Evolutionary conservation across 2,113 vertebrate species (phyloP).

Genomic region (Phodopus roborovskii): DNA sequence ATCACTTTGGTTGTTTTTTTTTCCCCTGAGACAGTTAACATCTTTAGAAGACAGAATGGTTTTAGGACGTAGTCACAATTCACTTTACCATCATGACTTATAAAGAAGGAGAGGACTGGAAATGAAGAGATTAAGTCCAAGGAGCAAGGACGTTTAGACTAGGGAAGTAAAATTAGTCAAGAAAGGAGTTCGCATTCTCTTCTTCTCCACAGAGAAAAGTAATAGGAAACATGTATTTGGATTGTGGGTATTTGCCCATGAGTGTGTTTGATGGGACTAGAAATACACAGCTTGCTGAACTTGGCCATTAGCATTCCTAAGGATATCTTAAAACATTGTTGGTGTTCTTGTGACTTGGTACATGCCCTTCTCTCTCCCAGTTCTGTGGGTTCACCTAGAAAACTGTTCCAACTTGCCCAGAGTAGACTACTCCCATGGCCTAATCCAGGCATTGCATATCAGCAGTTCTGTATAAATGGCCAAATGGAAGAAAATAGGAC

Average conservation of each 20-base stretch:
- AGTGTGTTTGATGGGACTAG: not conserved
- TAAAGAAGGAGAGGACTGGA: not conserved
- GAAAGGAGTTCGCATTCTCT: not conserved
- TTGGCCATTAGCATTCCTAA: too few relatives aligned
- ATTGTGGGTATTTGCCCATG: not conserved
- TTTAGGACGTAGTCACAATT: not conserved
- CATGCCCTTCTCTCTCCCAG: not conserved
- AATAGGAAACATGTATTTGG: not conserved
- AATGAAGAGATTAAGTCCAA: not conserved
- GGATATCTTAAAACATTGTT: not conserved
- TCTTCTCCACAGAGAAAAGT: not conserved
- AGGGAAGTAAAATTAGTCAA: not conserved
- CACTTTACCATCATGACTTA: not conserved
- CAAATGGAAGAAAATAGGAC: not conserved
- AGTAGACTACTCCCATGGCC: fast-evolving
- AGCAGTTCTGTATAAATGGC: not conserved
- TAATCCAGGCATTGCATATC: fast-evolving
- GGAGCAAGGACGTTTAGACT: not conserved
- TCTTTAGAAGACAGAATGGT: not conserved
- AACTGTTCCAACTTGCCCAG: not conserved
- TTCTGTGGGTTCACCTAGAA: not conserved
- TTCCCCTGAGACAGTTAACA: not conserved
- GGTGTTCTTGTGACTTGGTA: not conserved
- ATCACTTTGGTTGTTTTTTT: not conserved
- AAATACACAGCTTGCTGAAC: not conserved